Evolutionary conservation across 2,113 vertebrate species (phyloP).

Genomic region (Tonatia bakeri): DNA sequence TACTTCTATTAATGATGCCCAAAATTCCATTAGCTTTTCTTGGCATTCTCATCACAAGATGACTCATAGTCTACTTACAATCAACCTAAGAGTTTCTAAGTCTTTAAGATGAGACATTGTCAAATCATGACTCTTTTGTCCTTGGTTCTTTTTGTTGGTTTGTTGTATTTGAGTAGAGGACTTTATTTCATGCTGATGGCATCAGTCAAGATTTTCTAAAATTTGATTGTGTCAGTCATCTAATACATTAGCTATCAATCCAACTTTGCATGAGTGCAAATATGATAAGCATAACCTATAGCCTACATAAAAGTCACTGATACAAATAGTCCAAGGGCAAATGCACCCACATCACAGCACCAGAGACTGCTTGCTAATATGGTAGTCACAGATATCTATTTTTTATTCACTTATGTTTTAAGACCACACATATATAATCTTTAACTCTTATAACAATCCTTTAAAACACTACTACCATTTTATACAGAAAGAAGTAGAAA

Average conservation of each 20-base stretch:
- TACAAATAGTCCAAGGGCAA: background rate
- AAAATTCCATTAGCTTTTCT: conserved; percentile 69
- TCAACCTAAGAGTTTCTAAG: conserved; percentile 42
- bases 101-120: conserved; percentile 57
- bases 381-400: background rate
- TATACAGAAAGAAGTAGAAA: background rate
- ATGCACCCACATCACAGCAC: background rate
- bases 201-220: conserved; percentile 32
- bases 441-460: background rate
- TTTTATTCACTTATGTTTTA: conserved; percentile 4
- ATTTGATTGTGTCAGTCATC: background rate
- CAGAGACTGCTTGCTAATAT: background rate
- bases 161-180: background rate
- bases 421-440: background rate
- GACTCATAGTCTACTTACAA: conserved; percentile 68
- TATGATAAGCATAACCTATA: background rate
- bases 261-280: background rate
- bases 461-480: background rate
- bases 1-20: conserved; percentile 54
- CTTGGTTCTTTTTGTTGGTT: conserved; percentile 30
- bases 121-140: conserved; percentile 56
- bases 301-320: background rate
- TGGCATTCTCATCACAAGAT: conserved; percentile 56
- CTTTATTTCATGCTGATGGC: background rate
- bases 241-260: background rate